Percentiles rank a stretch among this genome's conserved stretches.
Evolutionary conservation across 2,888 invertebrate species (phyloP).

Genomic region (Sinopyrophorus schimmeli): DNA sequence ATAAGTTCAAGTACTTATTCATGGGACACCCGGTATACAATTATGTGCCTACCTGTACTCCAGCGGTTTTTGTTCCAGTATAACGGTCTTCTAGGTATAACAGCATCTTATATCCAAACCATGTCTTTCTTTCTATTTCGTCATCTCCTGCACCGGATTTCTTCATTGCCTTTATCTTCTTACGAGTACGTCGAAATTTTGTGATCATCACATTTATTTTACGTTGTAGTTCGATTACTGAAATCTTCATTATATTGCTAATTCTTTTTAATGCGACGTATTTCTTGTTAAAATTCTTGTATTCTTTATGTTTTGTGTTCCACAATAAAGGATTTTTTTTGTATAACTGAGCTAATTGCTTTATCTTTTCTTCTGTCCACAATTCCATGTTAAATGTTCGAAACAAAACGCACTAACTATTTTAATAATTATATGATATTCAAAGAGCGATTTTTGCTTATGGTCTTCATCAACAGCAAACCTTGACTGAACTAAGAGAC

Average conservation of each 20-base stretch:
- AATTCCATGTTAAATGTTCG: too few relatives aligned
- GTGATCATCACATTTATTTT: not conserved
- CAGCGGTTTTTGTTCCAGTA: too few relatives aligned
- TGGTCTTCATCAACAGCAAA: too few relatives aligned
- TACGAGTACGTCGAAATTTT: not conserved
- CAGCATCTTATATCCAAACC: conserved; percentile 3
- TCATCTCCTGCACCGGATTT: not conserved
- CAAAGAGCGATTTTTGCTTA: too few relatives aligned
- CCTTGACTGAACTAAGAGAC: too few relatives aligned
- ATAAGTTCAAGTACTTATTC: too few relatives aligned
- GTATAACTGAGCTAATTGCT: not conserved
- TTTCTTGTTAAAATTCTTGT: not conserved
- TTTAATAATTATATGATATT: too few relatives aligned
- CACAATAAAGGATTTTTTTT: not conserved
- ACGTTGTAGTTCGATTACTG: not conserved
- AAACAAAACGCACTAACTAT: too few relatives aligned
- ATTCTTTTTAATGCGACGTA: not conserved
- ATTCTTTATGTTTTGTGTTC: not conserved
- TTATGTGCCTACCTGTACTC: too few relatives aligned
- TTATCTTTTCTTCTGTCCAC: not conserved
- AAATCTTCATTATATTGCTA: not conserved
- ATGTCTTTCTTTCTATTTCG: not conserved
- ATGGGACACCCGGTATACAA: too few relatives aligned
- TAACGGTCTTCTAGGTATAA: too few relatives aligned
- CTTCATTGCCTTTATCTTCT: not conserved